These are phyloP conservation scores for Halcyon smyrnensis DNA, from an alignment of 2,797 vertebrate species.

Conservation along the genomic window DNA sequence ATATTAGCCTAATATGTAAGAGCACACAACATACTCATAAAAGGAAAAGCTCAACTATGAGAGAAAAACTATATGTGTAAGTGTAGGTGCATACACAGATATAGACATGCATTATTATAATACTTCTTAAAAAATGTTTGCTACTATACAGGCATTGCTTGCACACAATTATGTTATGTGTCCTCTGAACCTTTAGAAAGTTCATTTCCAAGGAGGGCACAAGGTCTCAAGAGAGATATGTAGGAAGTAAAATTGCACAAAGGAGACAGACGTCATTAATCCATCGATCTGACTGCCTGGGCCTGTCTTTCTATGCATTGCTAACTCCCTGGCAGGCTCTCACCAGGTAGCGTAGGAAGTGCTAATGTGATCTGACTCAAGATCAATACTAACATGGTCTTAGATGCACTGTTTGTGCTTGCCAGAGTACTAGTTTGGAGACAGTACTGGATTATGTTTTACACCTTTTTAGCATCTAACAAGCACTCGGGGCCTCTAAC, in stretches of 20 bases:
- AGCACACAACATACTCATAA: not conserved
- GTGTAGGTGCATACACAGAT: not conserved
- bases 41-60: not conserved
- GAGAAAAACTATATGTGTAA: not conserved
- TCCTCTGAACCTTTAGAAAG: not conserved
- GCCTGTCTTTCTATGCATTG: constrained; percentile 60
- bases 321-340: constrained; percentile 62
- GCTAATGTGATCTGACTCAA: constrained; percentile 71
- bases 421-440: constrained; percentile 65
- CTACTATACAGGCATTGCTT: not conserved
- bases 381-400: constrained; percentile 75
- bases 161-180: not conserved
- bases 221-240: constrained; percentile 9
- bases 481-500: constrained; percentile 45
- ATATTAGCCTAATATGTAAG: not conserved
- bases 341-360: constrained; percentile 31
- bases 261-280: constrained; percentile 69
- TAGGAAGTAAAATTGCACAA: constrained; percentile 52
- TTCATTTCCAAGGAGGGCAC: not conserved
- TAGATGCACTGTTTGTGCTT: constrained; percentile 69
- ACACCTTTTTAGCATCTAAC: constrained; percentile 67
- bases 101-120: not conserved
- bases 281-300: constrained; percentile 56
- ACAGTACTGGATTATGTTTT: constrained; percentile 69
- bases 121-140: not conserved